Evolutionary conservation across 2,113 vertebrate genomes (phyloP).

Genomic region (Rhegmatorhina hoffmannsi): DNA sequence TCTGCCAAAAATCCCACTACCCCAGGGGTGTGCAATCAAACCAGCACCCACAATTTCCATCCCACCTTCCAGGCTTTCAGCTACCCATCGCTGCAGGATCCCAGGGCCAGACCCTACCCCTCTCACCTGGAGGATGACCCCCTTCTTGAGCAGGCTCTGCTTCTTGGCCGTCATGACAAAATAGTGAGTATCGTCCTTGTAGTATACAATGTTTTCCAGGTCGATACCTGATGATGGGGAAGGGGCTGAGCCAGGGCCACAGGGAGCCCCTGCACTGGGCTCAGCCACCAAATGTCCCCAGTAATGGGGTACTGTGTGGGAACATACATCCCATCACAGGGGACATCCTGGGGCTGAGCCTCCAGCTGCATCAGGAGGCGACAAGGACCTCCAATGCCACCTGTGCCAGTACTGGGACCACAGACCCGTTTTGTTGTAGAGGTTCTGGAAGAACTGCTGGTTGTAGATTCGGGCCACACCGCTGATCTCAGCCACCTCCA

Average conservation of each 20-base stretch:
- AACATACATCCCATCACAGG: not conserved
- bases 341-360: not conserved
- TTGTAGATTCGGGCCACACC: conserved; percentile 96
- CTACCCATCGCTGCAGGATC: accelerated
- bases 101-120: not conserved
- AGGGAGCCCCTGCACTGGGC: not conserved
- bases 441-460: conserved; percentile 93
- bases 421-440: conserved; percentile 87
- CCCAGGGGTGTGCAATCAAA: not conserved
- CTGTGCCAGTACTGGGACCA: accelerated
- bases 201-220: conserved; percentile 97
- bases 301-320: accelerated
- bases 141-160: conserved; percentile 87
- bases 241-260: not conserved
- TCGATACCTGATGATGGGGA: conserved; percentile 84
- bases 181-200: conserved; percentile 96
- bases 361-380: not conserved
- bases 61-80: not conserved
- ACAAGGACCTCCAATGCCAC: accelerated
- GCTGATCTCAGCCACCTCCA: conserved; percentile 90
- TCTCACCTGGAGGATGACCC: conserved; percentile 88
- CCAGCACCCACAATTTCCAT: not conserved
- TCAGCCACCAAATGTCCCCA: not conserved
- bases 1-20: not conserved
- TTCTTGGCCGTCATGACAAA: conserved; percentile 99